Evolutionary conservation across 2,113 vertebrate species (phyloP), one percentile per base, ranked within the genome.

Genomic region (Eurypyga helias): DNA sequence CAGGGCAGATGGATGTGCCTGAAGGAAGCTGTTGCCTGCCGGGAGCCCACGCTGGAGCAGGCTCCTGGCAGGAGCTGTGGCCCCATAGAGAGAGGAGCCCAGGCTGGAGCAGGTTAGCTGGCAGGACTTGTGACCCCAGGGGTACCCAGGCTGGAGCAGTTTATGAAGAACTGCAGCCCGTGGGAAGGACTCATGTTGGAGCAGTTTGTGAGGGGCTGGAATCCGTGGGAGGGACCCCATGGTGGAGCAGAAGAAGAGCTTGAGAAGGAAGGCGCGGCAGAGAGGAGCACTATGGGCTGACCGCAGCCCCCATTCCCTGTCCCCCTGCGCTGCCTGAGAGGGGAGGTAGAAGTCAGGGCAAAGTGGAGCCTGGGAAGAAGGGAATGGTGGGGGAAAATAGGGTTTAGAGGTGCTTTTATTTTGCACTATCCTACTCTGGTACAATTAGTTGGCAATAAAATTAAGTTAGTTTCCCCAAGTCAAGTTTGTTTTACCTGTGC

Each of bases 231-330:
- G 10, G 31, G n/a, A 38, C 4, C 26, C 10, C 62, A 31, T 1
- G 1, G 26, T 36, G 62, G 10, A 71, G 19, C 41, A 57, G 36
- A 10, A 21, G 21, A 60, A 38, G 7, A 75, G 36, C 10, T 7
- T 52, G 61, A 60, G 31, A 43, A 57, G 34, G 61, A 60, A n/a
- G 52, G 29, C 52, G 11, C 0, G 0, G n/a, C 36, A 46, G 34
- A 41, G 77, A 36, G 2, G 7, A 87, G n/a, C 0, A 0, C 62
- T 80, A 33, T 0, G 6, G 57, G 24, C 17, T 87, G 73, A 54
- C 17, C 2, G 1, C 36, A 72, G 5, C 4, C 31, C 19, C 33
- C 48, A 6, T 48, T 81, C 7, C 20, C 41, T 16, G 21, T 73
- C 8, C 7, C 4, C 13, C 10, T 34, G 10, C 7, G 11, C 64